Evolutionary conservation across 2,888 invertebrate species (phyloP).

Genomic region (Perithous albicinctus): DNA sequence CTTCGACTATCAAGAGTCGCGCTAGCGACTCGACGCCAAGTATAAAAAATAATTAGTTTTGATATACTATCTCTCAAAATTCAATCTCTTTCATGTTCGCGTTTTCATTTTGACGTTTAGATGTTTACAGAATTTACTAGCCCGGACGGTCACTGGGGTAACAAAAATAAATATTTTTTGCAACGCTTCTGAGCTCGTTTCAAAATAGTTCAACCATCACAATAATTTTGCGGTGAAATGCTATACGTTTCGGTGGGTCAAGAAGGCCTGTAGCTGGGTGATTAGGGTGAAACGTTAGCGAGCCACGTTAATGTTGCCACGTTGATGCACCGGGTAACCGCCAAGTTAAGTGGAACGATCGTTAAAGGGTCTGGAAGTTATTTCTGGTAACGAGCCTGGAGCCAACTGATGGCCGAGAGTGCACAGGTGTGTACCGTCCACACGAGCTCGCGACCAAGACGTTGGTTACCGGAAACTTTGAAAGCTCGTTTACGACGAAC

Average conservation of each 20-base stretch:
- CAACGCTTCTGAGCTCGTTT: background rate
- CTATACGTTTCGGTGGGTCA: conserved; percentile 5
- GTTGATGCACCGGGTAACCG: conserved; percentile 36
- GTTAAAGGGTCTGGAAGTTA: conserved; percentile 68
- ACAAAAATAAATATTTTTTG: background rate
- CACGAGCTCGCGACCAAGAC: conserved; percentile 3
- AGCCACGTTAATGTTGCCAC: conserved; percentile 30
- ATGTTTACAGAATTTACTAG: background rate
- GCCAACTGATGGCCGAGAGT: conserved; percentile 32
- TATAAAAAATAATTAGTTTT: no score
- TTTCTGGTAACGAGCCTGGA: conserved; percentile 71
- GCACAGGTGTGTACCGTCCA: conserved; percentile 21
- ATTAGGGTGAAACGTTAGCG: conserved; percentile 43
- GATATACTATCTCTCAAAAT: no score
- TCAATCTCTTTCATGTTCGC: no score
- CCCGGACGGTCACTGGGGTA: background rate
- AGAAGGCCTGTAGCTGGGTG: conserved; percentile 35
- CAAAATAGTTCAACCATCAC: background rate
- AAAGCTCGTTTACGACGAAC: background rate
- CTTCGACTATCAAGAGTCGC: no score
- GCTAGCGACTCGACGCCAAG: no score
- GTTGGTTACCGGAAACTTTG: conserved; percentile 6
- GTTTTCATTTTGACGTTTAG: background rate
- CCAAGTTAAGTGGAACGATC: conserved; percentile 69
- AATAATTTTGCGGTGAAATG: background rate